A percentile compares a stretch with the other conserved stretches of the same genome.
Evolutionary conservation across 2,113 vertebrate genomes (phyloP).

Genomic region (Pterocles burchelli): DNA sequence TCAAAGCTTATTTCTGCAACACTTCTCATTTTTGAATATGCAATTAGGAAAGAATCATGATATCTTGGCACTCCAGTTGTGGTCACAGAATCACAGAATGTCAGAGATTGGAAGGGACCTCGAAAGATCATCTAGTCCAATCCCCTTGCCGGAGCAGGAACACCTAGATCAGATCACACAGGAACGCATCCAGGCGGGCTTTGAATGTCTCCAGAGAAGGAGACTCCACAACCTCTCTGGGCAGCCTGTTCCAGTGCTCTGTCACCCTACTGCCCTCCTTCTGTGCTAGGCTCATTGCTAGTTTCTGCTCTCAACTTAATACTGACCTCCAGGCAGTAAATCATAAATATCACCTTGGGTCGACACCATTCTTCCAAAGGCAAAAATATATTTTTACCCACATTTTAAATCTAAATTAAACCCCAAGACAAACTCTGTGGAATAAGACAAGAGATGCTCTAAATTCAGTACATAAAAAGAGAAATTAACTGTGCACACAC

Average conservation of each 20-base stretch:
- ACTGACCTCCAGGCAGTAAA: not conserved
- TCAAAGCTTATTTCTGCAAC: slow-evolving; percentile 9
- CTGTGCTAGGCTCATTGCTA: not conserved
- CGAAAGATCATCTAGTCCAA: no score
- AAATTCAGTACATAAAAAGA: not conserved
- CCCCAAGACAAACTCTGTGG: not conserved
- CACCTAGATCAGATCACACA: no score
- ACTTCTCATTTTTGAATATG: not conserved
- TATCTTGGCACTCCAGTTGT: not conserved
- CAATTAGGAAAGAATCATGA: not conserved
- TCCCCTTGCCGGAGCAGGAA: no score
- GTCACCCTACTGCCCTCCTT: not conserved
- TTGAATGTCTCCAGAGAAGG: no score
- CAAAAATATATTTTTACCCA: not conserved
- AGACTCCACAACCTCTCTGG: no score
- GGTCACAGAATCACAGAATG: no score
- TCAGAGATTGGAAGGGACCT: no score
- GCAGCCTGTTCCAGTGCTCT: no score
- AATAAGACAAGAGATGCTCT: not conserved
- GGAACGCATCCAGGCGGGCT: no score
- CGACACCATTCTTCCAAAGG: not conserved
- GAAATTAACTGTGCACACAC: not conserved
- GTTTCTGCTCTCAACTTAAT: not conserved
- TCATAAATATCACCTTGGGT: not conserved
- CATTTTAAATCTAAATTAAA: not conserved